Conservation (phyloP, 2,797 vertebrate genomes). For the Gymnopithys bicolor region DNA sequence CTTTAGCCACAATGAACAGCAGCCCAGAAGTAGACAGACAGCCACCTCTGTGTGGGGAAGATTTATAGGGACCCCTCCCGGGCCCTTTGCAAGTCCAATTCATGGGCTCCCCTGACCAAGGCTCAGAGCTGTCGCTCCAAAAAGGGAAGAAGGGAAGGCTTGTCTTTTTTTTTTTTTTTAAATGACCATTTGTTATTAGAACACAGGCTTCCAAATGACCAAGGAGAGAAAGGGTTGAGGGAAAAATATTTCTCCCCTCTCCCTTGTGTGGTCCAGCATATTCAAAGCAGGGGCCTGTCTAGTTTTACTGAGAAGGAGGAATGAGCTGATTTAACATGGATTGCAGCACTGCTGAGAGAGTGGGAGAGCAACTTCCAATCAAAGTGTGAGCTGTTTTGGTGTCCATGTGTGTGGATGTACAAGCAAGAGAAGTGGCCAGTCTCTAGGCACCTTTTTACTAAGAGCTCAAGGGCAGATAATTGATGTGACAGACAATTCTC, state of each 20-base stretch:
- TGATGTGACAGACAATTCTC: conserved; percentile 73
- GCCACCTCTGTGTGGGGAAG: conserved; percentile 36
- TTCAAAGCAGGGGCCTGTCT: conserved; percentile 54
- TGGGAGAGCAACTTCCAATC: conserved; percentile 39
- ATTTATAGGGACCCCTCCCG: conserved; percentile 52
- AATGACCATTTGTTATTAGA: conserved; percentile 51
- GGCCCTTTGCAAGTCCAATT: conserved; percentile 63
- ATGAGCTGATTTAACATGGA: conserved; percentile 66
- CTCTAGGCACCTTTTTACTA: conserved; percentile 58
- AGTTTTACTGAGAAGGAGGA: conserved; percentile 71
- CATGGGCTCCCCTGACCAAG: conserved; percentile 46
- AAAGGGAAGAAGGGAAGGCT: conserved; percentile 36
- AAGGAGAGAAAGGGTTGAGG: conserved; percentile 35
- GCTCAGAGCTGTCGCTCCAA: conserved; percentile 45
- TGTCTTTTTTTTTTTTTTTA: neutral
- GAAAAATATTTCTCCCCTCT: conserved; percentile 52
- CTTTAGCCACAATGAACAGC: conserved; percentile 34
- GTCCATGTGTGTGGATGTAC: conserved; percentile 35
- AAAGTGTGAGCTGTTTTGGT: conserved; percentile 60
- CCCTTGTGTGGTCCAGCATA: conserved; percentile 48
- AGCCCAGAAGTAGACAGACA: conserved; percentile 28
- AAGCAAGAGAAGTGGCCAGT: conserved; percentile 37
- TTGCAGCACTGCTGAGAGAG: conserved; percentile 28
- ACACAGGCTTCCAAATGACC: conserved; percentile 31
- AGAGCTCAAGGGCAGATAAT: conserved; percentile 73